A percentile compares a stretch with the other conserved stretches of the same genome.
These are phyloP conservation scores for Liopterus haemorrhoidalis DNA, from an alignment of 2,888 invertebrate species.

Conservation along the genomic window DNA sequence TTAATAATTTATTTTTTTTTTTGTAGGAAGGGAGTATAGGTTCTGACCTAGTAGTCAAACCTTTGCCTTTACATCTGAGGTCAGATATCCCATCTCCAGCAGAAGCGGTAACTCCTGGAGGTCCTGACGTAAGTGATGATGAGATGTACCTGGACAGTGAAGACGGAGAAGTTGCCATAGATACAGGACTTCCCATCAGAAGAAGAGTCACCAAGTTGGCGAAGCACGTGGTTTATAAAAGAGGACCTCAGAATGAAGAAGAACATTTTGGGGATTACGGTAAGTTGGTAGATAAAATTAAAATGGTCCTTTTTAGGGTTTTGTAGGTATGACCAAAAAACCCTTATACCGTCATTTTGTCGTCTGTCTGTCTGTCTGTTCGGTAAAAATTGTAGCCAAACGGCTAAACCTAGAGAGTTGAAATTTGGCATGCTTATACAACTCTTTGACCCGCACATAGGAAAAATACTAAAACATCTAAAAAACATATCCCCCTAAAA, in stretches of 20 bases:
- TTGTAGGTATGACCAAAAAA: no score
- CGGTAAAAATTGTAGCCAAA: no score
- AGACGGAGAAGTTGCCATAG: constrained; percentile 59
- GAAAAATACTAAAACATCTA: no score
- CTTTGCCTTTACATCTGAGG: constrained; percentile 66
- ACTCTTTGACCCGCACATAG: no score
- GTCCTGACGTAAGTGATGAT: constrained; percentile 49
- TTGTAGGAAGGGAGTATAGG: constrained; percentile 88
- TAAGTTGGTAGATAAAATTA: no score
- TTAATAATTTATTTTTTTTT: constrained; percentile 10
- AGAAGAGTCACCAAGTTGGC: constrained; percentile 42
- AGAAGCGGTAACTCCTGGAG: constrained; percentile 31
- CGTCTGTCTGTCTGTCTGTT: no score
- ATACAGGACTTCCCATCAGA: constrained; percentile 56
- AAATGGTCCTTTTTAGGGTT: no score
- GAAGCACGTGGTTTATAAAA: constrained; percentile 74
- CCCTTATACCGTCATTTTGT: no score
- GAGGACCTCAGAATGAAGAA: constrained; percentile 49
- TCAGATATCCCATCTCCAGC: constrained; percentile 7
- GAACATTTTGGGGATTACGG: constrained; percentile 77
- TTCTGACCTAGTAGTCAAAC: constrained; percentile 79
- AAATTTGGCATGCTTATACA: no score
- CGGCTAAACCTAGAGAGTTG: no score
- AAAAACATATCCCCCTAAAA: no score
- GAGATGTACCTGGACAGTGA: constrained; percentile 67